A percentile compares a stretch with the other conserved stretches of the same genome.
phyloP scores from a whole-genome alignment of 2,113 vertebrate genomes.

The Campylorhamphus procurvoides region DNA sequence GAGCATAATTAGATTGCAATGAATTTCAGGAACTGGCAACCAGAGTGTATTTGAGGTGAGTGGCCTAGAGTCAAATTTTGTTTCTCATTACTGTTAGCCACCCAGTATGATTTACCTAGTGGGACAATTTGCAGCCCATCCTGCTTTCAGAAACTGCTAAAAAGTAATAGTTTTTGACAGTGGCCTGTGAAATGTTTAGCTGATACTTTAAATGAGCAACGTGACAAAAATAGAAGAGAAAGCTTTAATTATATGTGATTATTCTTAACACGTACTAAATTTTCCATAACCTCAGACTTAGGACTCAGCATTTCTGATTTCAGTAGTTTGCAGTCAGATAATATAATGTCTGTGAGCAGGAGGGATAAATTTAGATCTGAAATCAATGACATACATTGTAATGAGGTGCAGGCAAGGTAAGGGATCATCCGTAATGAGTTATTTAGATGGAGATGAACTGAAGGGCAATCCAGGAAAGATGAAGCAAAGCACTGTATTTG shows the following conservation, averaged over 20 bases:
- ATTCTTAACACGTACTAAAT: conserved; percentile 33
- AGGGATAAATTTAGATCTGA: conserved; percentile 52
- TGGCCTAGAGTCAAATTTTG: neutral
- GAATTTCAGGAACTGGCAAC: conserved; percentile 8
- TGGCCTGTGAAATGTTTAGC: neutral
- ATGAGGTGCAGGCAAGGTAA: conserved; percentile 52
- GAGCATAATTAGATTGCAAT: neutral
- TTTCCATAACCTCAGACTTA: conserved; percentile 46
- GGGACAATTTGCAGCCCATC: neutral
- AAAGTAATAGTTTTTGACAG: neutral
- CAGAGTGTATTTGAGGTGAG: conserved; percentile 5
- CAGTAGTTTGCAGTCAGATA: conserved; percentile 32
- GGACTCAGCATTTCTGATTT: conserved; percentile 55
- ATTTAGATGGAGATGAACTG: conserved; percentile 25
- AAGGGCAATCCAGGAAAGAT: conserved; percentile 18
- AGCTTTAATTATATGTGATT: conserved; percentile 44
- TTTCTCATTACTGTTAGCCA: neutral
- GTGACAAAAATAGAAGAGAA: conserved; percentile 17
- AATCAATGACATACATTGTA: conserved; percentile 54
- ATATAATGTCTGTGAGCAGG: conserved; percentile 30
- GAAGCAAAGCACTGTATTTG: neutral
- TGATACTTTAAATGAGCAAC: neutral
- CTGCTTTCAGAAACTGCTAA: neutral
- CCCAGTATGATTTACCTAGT: neutral
- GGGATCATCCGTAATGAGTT: conserved; percentile 19